Base-by-base conservation (phyloP, 2,797 vertebrate species). In the Babyrousa celebensis region DNA sequence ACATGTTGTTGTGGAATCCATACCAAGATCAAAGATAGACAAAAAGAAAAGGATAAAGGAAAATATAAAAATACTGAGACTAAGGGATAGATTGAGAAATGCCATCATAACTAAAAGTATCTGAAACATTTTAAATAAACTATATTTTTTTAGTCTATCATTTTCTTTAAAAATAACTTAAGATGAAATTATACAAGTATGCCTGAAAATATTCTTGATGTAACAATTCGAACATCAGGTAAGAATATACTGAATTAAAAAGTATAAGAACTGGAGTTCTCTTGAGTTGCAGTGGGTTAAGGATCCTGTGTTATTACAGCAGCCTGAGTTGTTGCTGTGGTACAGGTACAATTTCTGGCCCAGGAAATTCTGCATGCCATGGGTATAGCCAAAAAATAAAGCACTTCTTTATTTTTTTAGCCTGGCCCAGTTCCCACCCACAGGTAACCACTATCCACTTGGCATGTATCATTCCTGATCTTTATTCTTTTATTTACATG, bases 151-250 rank as follows among this genome's bases (percentile, higher is more conserved):
- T 29, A 67, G 54, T 62, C 52, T 85, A 43, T 1, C 29, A 4
- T 54, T 32, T 6, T 63, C 16, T 77, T 93, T 87, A 62, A 65
- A 85, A 86, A 72, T 67, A 71, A 77, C 8, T 48, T 74, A 75
- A 65, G 23, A 36, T 92, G 54, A 89, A 62, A 12, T 67, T 95
- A 12, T 23, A 0, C 1, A 78, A 68, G 17, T 29, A 32, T 52
- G 3, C 29, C 8, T 72, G 48, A 85, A 82, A 82, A 6, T 0
- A 12, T 89, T 77, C 54, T 70, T 91, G 12, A 82, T 4, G 6
- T 58, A 85, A 85, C 88, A 62, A 18, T 85, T 83, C n/a, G 82
- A 85, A 56, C 20, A 48, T 71, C 36, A 72, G 23, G 12, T 87
- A 63, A 91, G 43, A 29, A 6, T 23, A 43, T 87, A 84, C 17